These are phyloP conservation scores for Bombus balteatus DNA, from an alignment of 1,140 invertebrate species.

Conservation along the genomic window DNA sequence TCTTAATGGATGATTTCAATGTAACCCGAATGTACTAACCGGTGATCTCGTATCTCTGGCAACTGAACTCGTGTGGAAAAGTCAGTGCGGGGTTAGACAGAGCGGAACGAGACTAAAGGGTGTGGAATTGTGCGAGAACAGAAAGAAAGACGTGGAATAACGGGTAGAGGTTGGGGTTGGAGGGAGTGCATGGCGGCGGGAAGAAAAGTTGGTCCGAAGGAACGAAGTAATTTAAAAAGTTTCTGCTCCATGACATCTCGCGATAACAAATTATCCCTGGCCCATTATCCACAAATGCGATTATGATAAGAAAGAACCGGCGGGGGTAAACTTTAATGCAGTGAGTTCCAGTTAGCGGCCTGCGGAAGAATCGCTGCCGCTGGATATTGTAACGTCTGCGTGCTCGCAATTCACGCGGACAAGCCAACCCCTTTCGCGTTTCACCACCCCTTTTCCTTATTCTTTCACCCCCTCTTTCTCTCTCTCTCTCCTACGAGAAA, in stretches of 20 bases:
- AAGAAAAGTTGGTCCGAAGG: conserved; percentile 75
- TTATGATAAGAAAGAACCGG: conserved; percentile 82
- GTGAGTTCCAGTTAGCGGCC: conserved; percentile 68
- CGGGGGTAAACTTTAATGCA: conserved; percentile 79
- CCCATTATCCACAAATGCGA: conserved; percentile 83
- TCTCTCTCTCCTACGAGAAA: not conserved
- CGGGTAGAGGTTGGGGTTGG: not conserved
- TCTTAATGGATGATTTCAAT: too few species aligned
- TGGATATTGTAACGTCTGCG: conserved; percentile 62
- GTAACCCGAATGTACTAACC: too few species aligned
- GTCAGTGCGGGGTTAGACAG: not conserved
- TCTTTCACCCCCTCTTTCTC: not conserved
- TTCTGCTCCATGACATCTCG: conserved; percentile 80
- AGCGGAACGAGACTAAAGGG: not conserved
- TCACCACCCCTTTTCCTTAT: not conserved
- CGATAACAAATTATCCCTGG: conserved; percentile 82
- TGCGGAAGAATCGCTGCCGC: conserved; percentile 33
- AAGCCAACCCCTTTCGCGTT: not conserved
- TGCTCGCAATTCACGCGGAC: conserved; percentile 59
- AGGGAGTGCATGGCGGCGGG: not conserved
- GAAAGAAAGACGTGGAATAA: not conserved
- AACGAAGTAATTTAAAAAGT: conserved; percentile 82
- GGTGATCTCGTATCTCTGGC: conserved; percentile 70
- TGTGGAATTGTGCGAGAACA: not conserved
- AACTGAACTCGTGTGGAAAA: not conserved